A percentile compares a stretch with the other conserved stretches of the same genome.
Conservation (phyloP, 2,113 vertebrate species). For the Gulo gulo region DNA sequence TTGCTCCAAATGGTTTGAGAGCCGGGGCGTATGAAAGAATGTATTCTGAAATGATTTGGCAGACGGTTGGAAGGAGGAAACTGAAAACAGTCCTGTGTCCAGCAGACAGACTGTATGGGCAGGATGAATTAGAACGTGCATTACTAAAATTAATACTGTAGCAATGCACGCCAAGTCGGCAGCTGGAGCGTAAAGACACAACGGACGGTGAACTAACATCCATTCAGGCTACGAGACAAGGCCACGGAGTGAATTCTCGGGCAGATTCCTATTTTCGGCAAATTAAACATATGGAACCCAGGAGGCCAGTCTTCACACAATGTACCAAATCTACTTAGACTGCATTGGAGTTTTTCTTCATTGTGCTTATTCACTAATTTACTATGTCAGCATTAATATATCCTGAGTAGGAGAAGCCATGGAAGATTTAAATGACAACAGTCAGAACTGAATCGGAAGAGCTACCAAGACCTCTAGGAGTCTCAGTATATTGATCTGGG, state of each 20-base stretch:
- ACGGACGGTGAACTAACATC: neutral
- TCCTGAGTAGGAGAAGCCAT: neutral
- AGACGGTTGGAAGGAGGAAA: slow-evolving; percentile 86
- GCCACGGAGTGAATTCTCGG: neutral
- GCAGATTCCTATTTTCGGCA: neutral
- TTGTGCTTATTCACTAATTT: neutral
- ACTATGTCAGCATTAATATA: neutral
- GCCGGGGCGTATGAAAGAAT: slow-evolving; percentile 98
- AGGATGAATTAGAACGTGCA: slow-evolving; percentile 83
- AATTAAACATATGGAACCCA: neutral
- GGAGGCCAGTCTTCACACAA: neutral
- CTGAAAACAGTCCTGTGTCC: slow-evolving; percentile 84
- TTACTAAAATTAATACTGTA: slow-evolving; percentile 80
- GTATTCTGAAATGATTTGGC: slow-evolving; percentile 94
- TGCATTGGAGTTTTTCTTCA: neutral
- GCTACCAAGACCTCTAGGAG: neutral
- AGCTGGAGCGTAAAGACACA: slow-evolving; percentile 72
- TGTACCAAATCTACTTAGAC: neutral
- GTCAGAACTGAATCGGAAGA: neutral
- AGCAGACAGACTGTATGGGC: slow-evolving; percentile 82
- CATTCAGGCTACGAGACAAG: neutral
- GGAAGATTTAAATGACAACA: neutral
- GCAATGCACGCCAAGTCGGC: slow-evolving; percentile 75
- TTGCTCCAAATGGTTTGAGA: slow-evolving; percentile 97
- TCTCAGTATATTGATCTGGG: neutral